Evolutionary conservation across 2,888 invertebrate species (phyloP).

Genomic region (Euzetes globulus): DNA sequence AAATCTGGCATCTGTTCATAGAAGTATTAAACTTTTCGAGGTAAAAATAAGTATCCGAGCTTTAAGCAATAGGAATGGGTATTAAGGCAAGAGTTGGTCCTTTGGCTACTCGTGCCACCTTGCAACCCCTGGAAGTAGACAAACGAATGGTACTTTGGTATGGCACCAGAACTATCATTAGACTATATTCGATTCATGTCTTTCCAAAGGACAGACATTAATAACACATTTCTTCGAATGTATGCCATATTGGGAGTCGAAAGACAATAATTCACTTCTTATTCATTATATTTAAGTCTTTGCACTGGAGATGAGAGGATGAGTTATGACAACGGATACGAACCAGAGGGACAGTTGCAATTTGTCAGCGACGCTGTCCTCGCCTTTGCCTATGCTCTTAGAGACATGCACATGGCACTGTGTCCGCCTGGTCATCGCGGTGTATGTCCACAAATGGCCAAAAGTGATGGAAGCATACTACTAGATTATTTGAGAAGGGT

Average conservation of each 20-base stretch:
- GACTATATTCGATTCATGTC: not conserved
- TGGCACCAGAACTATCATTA: too few species aligned
- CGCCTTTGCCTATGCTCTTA: constrained; percentile 80
- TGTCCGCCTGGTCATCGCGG: constrained; percentile 64
- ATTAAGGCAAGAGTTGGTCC: too few species aligned
- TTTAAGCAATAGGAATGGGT: too few species aligned
- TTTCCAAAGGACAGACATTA: not conserved
- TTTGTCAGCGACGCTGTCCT: constrained; percentile 93
- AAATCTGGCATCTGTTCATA: too few species aligned
- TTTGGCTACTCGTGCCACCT: too few species aligned
- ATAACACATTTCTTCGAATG: not conserved
- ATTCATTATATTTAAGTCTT: constrained; percentile 39
- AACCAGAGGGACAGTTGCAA: constrained; percentile 86
- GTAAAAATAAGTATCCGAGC: too few species aligned
- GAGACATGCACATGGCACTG: constrained; percentile 72
- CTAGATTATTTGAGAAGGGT: constrained; percentile 75
- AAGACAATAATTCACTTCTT: constrained; percentile 13
- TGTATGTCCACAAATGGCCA: constrained; percentile 73
- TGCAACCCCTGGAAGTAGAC: too few species aligned
- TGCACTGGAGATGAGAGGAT: constrained; percentile 74
- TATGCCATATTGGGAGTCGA: not conserved
- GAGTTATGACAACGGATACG: constrained; percentile 61
- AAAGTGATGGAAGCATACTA: constrained; percentile 76
- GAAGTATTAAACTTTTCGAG: too few species aligned
- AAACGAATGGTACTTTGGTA: not conserved